These are phyloP conservation scores for Phyllostomus hastatus DNA, from an alignment of 2,113 vertebrate species.

Conservation along the genomic window DNA sequence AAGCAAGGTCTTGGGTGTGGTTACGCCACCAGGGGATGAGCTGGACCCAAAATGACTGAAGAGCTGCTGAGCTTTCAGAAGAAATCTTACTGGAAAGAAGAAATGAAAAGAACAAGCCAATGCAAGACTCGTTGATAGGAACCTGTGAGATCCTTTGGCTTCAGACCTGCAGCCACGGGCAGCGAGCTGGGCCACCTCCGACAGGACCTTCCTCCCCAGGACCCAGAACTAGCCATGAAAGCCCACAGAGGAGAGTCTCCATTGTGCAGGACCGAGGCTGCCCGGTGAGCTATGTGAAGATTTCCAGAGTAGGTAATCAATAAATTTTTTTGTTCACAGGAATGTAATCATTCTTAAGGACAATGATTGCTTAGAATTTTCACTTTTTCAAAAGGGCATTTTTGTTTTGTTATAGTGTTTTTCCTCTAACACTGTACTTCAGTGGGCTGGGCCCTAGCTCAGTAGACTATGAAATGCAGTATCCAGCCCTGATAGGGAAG, in stretches of 20 bases:
- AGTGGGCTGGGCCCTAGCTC: not conserved
- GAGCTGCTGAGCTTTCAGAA: not conserved
- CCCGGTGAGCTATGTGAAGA: not conserved
- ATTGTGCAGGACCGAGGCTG: not conserved
- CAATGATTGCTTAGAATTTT: not conserved
- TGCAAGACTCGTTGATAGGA: not conserved
- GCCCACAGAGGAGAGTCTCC: not conserved
- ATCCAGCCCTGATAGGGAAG: not conserved
- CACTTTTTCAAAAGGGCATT: not conserved
- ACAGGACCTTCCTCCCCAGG: not conserved
- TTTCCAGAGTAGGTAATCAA: not conserved
- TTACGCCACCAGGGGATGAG: constrained; percentile 4
- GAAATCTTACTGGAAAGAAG: not conserved
- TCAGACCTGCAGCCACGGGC: not conserved
- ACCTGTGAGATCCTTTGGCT: not conserved
- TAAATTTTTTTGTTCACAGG: not conserved
- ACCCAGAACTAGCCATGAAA: not conserved
- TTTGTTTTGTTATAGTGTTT: not conserved
- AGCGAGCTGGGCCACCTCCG: not conserved
- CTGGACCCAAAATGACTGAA: not conserved
- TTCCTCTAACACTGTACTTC: not conserved
- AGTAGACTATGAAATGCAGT: not conserved
- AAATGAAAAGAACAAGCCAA: not conserved
- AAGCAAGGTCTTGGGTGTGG: not conserved
- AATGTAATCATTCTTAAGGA: not conserved